Evolutionary conservation across 2,888 invertebrate species (phyloP).

Genomic region (Ochropacha duplaris): DNA sequence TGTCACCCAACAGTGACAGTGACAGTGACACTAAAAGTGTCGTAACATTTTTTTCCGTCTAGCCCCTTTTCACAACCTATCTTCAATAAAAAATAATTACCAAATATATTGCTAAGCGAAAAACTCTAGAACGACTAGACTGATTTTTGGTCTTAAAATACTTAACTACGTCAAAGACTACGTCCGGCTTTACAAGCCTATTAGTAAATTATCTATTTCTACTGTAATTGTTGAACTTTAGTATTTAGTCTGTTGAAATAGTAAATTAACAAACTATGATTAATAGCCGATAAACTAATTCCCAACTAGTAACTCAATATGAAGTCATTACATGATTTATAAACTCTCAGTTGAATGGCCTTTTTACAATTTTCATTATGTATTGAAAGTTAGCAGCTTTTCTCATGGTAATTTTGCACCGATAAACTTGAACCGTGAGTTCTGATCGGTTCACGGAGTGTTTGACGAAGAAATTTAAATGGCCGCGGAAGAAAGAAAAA

Average conservation of each 20-base stretch:
- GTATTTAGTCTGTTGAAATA: background rate
- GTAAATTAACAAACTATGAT: background rate
- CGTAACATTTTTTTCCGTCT: too few relatives aligned
- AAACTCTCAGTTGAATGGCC: background rate
- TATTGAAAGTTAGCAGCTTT: background rate
- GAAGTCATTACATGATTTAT: background rate
- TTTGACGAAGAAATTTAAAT: too few relatives aligned
- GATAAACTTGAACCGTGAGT: background rate
- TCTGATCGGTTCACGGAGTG: too few relatives aligned
- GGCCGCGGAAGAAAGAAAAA: too few relatives aligned
- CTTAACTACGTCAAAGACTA: background rate
- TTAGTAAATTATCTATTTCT: background rate
- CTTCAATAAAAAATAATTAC: too few relatives aligned
- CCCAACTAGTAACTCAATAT: background rate
- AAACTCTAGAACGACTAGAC: too few relatives aligned
- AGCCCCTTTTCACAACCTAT: too few relatives aligned
- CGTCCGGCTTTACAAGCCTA: background rate
- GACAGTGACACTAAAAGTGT: too few relatives aligned
- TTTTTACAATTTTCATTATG: background rate
- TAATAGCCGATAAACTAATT: background rate
- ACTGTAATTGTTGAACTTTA: background rate
- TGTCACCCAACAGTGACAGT: too few relatives aligned
- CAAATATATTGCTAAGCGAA: too few relatives aligned
- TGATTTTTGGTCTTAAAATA: too few relatives aligned
- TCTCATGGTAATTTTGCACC: background rate